Base-by-base conservation (phyloP, 2,113 vertebrate genomes). In the Eptatretus burgeri region DNA sequence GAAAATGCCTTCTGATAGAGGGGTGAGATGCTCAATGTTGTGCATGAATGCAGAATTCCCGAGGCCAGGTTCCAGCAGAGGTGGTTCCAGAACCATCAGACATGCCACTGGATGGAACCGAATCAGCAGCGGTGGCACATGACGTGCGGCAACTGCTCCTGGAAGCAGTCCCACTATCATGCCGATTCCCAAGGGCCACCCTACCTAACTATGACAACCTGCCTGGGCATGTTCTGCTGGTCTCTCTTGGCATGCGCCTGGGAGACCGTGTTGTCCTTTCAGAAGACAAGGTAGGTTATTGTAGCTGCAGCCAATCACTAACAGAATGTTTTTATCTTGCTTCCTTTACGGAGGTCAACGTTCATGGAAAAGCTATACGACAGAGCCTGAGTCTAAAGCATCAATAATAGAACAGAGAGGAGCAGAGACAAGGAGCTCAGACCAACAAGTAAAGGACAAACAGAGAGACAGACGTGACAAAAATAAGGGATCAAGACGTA, bases 51-150 rank as follows among this genome's bases (percentile, higher is more conserved):
- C 73, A 89, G 85, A 89, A 89, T 27, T 80, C 82, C 66, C 82
- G 83, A 56, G 80, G 85, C 62, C 83, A 84, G 67, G 83, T 78
- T 13, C 82, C 85, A 0, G 81, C 73, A 0, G 85, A 89, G 16
- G 85, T 87, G 51, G 85, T 89, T 2, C 85, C 85, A 0, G 83
- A 87, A 70, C 85, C 85, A 1, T 85, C 85, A 82, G 85, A 89
- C 74, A 87, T 89, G 84, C 82, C 76, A 49, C 73, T 89, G 76
- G 85, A 89, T 67, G 84, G 84, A 68, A 78, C 84, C 0, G 85
- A 89, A 68, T 82, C 84, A 0, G 84, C 85, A 2, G 79, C 85
- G 76, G 78, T 81, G 66, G 83, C 85, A 67, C 85, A 85, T 72
- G 84, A 87, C 65, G 78, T 89, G 60, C 80, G 80, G 66, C 82